Base-by-base conservation (phyloP, 2,797 vertebrate genomes). In the Siniperca obscura region DNA sequence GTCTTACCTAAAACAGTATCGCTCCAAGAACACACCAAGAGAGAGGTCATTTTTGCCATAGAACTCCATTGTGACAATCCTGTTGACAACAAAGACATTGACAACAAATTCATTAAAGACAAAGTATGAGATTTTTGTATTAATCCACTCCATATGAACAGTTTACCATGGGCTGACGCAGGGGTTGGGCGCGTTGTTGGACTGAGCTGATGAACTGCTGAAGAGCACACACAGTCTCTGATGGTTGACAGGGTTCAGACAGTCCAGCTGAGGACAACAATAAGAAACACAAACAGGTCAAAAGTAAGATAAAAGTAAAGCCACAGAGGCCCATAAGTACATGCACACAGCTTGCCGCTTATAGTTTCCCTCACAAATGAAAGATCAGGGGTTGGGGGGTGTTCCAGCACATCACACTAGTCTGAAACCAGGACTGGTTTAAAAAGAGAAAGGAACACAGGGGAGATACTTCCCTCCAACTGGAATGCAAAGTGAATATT, bases 11-110 rank as follows among this genome's bases (percentile, higher is more conserved):
- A 99, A 99, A 92, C 98, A 99, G 82, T 99, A 99, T 87, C 98
- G 95, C 92, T 99, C 98, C 91, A 99, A 90, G 94, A 99, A 99
- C 56, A 99, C 96, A 4, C 98, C 98, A 13, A 99, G 94, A 9
- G 98, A 99, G 76, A 99, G 95, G 86, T 99, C 98, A 79, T 99
- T 99, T 95, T 99, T 99, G 34, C 98, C 98, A 74, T 99, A 99
- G 91, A 99, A 99, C 85, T 99, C 98, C 98, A 99, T 99, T 0
- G 98, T 98, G 84, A 99, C 98, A 78, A 99, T 99, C 98, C 98
- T 99, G 92, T 78, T 34, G 56, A 81, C 16, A 50, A 68, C 36
- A 80, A 56, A 78, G 2, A 3, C 3, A 27, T 7, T 69, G 42
- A 81, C 1, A 25, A 25, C 0, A 36, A 55, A 21, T 3, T 27